Base-by-base conservation (phyloP, 2,888 invertebrate genomes). In the Noctua pronuba region DNA sequence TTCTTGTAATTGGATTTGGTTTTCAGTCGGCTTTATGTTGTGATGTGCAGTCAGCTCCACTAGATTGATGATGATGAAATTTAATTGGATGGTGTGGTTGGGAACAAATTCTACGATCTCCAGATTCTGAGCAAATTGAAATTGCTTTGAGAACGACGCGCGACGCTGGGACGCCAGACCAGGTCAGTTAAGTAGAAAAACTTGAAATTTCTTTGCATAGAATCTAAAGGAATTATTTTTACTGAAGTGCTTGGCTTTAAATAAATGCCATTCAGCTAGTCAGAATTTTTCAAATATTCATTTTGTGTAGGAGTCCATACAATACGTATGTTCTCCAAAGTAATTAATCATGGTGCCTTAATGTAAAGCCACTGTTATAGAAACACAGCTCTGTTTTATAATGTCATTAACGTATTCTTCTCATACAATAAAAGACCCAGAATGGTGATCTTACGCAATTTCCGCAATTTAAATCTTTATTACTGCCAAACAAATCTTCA, bases 41-140 rank as follows among this genome's bases (percentile, higher is more conserved):
- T 91, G 90, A 89, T 86, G 89, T 87, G 85, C 77, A 79, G 82
- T 88, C 87, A 84, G 81, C 72, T 79, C 67, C 64, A 13, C 70
- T 80, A 87, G 89, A 92, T 92, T 91, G 88, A 92, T 88, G 88
- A 85, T 87, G 87, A 87, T 86, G 77, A 71, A 82, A 85, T 84
- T 85, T 86, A 82, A 88, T 85, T 86, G 79, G 79, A 75, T 85
- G 77, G 67, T 73, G 72, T 70, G 68, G 65, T 65, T 46, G 49
- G 74, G 67, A 74, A 79, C 74, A 68, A 79, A 60, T 68, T 75
- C 55, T 58, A 31, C 65, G 58, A 83, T 73, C 62, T 65, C 52
- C 49, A 75, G 66, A 60, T 72, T 67, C 67, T 62, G 62, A 49
- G 64, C 64, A 73, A 79, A 82, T 65, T 74, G 62, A 75, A 82